phyloP scores from a whole-genome alignment of 2,797 vertebrate genomes.

The Sparus aurata region DNA sequence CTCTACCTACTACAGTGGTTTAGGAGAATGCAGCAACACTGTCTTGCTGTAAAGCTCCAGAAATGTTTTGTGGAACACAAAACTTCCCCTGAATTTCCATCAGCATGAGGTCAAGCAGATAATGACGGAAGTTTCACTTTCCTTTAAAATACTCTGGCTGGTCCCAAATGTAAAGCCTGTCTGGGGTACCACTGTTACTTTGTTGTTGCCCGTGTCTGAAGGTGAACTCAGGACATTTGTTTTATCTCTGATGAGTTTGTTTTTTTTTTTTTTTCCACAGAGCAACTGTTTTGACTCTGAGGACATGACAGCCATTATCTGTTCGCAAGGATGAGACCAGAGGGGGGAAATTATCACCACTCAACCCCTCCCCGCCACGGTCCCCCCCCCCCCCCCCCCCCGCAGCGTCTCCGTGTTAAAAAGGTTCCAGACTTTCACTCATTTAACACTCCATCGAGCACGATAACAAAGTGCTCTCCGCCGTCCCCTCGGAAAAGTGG shows the following conservation, averaged over 20 bases:
- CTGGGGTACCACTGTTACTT: not conserved
- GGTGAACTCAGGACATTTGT: not conserved
- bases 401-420: conserved; percentile 40
- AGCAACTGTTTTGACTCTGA: conserved; percentile 48
- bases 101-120: no score
- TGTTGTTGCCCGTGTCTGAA: no score
- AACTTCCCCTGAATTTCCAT: no score
- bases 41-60: no score
- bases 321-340: conserved; percentile 40
- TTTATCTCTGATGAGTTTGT: not conserved
- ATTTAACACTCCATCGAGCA: conserved; percentile 69
- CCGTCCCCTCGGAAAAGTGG: conserved; percentile 38
- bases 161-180: no score
- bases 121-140: no score
- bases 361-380: no score
- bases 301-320: conserved; percentile 59
- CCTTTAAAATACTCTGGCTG: not conserved
- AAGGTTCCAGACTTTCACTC: conserved; percentile 64
- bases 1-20: no score
- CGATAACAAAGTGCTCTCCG: conserved; percentile 47
- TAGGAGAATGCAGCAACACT: no score
- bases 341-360: conserved; percentile 29
- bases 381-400: conserved; percentile 8
- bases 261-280: not conserved
- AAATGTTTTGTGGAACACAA: no score